phyloP scores from a whole-genome alignment of 2,888 invertebrate genomes.

The Alsophila aescularia region DNA sequence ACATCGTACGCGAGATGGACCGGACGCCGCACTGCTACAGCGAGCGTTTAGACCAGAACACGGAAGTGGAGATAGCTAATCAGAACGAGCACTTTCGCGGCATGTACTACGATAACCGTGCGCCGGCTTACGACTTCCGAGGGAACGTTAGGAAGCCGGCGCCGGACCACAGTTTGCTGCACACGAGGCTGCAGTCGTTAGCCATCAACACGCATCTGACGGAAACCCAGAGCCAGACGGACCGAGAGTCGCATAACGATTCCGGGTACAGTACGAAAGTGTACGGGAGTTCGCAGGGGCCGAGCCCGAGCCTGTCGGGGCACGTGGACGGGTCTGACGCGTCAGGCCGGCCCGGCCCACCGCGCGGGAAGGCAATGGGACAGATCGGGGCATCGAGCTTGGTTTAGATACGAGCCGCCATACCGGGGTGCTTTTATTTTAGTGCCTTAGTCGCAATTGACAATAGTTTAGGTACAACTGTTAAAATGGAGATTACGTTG shows the following conservation, averaged over 20 bases:
- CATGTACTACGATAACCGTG: constrained; percentile 70
- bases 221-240: constrained; percentile 79
- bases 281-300: constrained; percentile 90
- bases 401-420: constrained; percentile 69
- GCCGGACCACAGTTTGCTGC: constrained; percentile 73
- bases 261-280: constrained; percentile 94
- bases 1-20: constrained; percentile 78
- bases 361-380: constrained; percentile 60
- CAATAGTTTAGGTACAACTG: too few species aligned
- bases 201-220: constrained; percentile 80
- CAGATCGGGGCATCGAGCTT: constrained; percentile 87
- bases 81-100: constrained; percentile 74
- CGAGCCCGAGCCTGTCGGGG: constrained; percentile 90
- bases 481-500: too few species aligned
- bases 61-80: constrained; percentile 78
- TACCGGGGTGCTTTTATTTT: not conserved
- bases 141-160: constrained; percentile 58
- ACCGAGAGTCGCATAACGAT: constrained; percentile 90
- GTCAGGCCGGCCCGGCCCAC: constrained; percentile 38
- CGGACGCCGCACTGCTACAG: constrained; percentile 80
- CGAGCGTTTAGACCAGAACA: constrained; percentile 75
- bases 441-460: not conserved
- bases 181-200: constrained; percentile 75
- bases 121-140: constrained; percentile 63
- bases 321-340: constrained; percentile 59